These are phyloP conservation scores for Agrilus biguttatus DNA, from an alignment of 2,888 invertebrate species.

Conservation along the genomic window DNA sequence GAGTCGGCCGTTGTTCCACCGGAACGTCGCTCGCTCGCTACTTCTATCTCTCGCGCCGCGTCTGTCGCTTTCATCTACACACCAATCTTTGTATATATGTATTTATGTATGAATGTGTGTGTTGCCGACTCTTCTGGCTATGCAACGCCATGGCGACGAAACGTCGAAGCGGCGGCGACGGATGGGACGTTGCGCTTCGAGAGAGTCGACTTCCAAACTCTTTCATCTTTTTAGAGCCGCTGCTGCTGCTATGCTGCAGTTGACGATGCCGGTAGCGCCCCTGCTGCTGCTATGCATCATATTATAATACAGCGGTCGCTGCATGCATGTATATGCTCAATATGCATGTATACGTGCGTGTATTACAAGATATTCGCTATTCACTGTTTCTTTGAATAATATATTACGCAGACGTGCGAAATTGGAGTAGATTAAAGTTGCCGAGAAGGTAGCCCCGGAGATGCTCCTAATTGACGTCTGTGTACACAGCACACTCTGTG, in stretches of 20 bases:
- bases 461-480: too few species aligned
- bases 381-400: slow-evolving; percentile 23
- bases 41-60: slow-evolving; percentile 12
- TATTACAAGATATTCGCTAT: slow-evolving; percentile 31
- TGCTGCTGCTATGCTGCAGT: slow-evolving; percentile 1
- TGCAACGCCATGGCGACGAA: background rate
- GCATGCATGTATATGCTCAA: too few species aligned
- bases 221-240: slow-evolving; percentile 22
- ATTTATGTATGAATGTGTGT: too few species aligned
- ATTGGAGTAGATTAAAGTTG: slow-evolving; percentile 2
- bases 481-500: too few species aligned
- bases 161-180: slow-evolving; percentile 11
- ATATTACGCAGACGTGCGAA: slow-evolving; percentile 10
- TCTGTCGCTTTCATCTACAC: slow-evolving; percentile 14
- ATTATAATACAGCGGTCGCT: too few species aligned
- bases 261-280: too few species aligned
- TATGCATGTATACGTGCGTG: slow-evolving; percentile 19
- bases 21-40: slow-evolving; percentile 12
- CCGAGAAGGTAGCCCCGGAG: too few species aligned
- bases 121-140: too few species aligned
- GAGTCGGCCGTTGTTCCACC: slow-evolving; percentile 25
- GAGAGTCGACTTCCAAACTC: slow-evolving; percentile 24
- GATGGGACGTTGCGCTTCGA: too few species aligned
- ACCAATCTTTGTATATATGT: too few species aligned
- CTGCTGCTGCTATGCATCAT: too few species aligned